phyloP scores from a whole-genome alignment of 2,888 invertebrate genomes.

The Oscheius sp. region DNA sequence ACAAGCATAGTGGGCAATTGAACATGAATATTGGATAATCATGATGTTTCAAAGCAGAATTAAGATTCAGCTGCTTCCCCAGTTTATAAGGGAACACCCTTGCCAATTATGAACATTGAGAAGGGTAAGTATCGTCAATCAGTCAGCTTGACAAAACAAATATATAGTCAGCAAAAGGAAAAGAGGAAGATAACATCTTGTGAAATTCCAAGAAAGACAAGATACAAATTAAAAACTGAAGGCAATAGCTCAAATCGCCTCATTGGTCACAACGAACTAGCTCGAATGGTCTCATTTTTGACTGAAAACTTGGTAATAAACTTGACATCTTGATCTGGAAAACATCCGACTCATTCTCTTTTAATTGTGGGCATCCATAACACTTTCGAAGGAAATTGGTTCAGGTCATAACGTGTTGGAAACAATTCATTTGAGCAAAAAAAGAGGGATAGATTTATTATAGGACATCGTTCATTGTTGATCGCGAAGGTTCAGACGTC shows the following conservation, averaged over 20 bases:
- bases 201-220: not conserved
- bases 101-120: not conserved
- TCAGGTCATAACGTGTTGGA: too few species aligned
- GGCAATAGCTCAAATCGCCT: not conserved
- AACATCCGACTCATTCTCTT: not conserved
- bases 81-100: too few species aligned
- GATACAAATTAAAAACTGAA: not conserved
- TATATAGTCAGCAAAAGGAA: not conserved
- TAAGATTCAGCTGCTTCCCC: too few species aligned
- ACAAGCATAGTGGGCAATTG: too few species aligned
- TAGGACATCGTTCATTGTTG: constrained; percentile 2
- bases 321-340: not conserved
- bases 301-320: not conserved
- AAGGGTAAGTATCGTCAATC: not conserved
- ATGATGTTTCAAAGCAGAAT: too few species aligned
- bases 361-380: not conserved
- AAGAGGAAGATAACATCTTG: not conserved
- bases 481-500: not conserved
- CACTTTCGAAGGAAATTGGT: too few species aligned
- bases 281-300: not conserved
- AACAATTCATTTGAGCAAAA: too few species aligned
- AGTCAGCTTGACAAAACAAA: not conserved
- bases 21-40: too few species aligned
- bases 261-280: not conserved
- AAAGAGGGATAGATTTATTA: not conserved